Evolutionary conservation across 1,140 invertebrate genomes (phyloP), one percentile per base, ranked within the genome.

Genomic region (Penaeus japonicus): DNA sequence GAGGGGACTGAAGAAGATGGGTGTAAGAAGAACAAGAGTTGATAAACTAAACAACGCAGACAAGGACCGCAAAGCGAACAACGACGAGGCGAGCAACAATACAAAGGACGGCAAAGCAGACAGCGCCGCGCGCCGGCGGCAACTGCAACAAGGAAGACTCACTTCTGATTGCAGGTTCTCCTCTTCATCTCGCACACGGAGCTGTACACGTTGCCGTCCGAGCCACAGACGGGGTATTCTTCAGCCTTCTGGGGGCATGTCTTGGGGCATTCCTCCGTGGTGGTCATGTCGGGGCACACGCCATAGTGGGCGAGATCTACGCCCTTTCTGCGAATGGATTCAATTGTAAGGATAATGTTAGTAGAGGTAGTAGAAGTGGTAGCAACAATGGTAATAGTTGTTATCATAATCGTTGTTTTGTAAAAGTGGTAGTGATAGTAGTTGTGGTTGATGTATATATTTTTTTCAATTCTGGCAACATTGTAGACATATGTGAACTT

Each of bases 191-290:
- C 96, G 92, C 98, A 99, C 91, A 96, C 94, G 10, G 97, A 98
- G 90, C 94, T 95, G 93, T 98, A 99, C 89, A 97, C 97, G 91
- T 97, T 97, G 90, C 97, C 96, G 92, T 99, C 96, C 57, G 96
- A 97, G 55, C 96, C 97, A 92, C 97, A 99, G 15, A 94, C 92
- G 20, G 96, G 96, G 92, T 86, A 89, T 24, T 96, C 95, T 90
- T 94, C 94, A 86, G 93, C 92, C 15, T 90, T 30, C 73, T 96
- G 94, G 80, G 94, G 94, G 92, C 96, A 97, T 86, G 94, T 93
- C 84, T 94, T 94, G 0, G 96, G 95, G 92, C 96, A 97, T 24
- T 95, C 94, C 55, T 94, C 94, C 22, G 89, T 89, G 15, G 77
- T 75, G 82, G 95, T 95, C 89, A 97, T 93, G 91, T 95, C 94